A percentile compares a stretch with the other conserved stretches of the same genome.
phyloP scores from a whole-genome alignment of 2,888 invertebrate species.

The Lottia scabra region DNA sequence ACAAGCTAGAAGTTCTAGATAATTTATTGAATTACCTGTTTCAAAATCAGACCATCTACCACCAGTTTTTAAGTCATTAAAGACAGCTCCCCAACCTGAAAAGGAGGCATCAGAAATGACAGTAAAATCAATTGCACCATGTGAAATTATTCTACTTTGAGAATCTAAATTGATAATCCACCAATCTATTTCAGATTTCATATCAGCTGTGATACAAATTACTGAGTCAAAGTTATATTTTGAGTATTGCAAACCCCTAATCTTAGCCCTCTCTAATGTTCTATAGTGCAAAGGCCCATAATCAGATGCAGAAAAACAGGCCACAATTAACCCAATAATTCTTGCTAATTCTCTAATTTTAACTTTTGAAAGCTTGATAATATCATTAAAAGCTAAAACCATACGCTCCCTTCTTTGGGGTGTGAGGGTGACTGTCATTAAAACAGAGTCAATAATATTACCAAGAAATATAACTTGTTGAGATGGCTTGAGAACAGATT shows the following conservation, averaged over 20 bases:
- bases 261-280: neutral
- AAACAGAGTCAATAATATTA: neutral
- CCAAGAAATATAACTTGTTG: no score
- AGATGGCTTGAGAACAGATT: no score
- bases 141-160: neutral
- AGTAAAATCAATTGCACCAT: neutral
- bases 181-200: neutral
- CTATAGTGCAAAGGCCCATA: neutral
- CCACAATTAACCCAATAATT: neutral
- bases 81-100: neutral
- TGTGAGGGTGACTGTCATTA: neutral
- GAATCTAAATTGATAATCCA: neutral
- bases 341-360: neutral
- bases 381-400: neutral
- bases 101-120: neutral
- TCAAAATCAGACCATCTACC: neutral
- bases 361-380: neutral
- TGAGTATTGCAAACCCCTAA: neutral
- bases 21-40: neutral
- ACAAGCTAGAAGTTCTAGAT: constrained; percentile 1
- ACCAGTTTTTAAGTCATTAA: neutral
- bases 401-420: neutral
- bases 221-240: neutral
- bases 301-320: neutral
- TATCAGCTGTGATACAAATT: neutral